These are phyloP conservation scores for Oreochromis grahami DNA, from an alignment of 2,797 vertebrate species.

Conservation along the genomic window DNA sequence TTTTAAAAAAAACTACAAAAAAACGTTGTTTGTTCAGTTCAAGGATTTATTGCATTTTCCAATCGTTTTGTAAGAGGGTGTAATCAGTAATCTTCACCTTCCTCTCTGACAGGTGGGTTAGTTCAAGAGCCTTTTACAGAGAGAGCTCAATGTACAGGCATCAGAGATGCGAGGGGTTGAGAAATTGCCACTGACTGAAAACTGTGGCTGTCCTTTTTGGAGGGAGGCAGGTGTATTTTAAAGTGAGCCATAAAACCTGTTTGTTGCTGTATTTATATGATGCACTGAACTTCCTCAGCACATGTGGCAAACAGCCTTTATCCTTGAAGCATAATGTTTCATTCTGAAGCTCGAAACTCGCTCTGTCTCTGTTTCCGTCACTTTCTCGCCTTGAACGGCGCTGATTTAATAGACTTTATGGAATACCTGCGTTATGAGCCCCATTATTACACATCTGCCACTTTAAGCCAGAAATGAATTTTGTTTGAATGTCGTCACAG, in stretches of 20 bases:
- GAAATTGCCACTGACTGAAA: not conserved
- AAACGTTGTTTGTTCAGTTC: not conserved
- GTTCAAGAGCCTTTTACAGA: not conserved
- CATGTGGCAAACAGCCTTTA: not conserved
- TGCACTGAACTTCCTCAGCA: not conserved
- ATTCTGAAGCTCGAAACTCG: not conserved
- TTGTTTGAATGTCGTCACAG: not conserved
- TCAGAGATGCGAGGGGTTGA: not conserved
- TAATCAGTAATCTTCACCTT: not conserved
- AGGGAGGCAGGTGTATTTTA: not conserved
- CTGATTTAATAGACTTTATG: constrained; percentile 7
- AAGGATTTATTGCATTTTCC: not conserved
- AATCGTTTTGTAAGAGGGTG: not conserved
- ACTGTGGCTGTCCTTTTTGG: not conserved
- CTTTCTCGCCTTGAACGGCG: constrained; percentile 21
- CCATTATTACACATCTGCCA: not conserved
- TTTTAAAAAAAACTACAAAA: not conserved
- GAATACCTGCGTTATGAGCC: not conserved
- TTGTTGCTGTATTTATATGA: constrained; percentile 1
- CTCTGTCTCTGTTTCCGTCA: not conserved
- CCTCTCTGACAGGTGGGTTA: not conserved
- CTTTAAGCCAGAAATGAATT: not conserved
- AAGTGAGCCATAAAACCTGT: not conserved
- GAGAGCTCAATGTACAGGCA: not conserved
- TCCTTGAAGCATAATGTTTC: not conserved